phyloP scores from a whole-genome alignment of 2,888 invertebrate species.

The Mystacides longicornis region DNA sequence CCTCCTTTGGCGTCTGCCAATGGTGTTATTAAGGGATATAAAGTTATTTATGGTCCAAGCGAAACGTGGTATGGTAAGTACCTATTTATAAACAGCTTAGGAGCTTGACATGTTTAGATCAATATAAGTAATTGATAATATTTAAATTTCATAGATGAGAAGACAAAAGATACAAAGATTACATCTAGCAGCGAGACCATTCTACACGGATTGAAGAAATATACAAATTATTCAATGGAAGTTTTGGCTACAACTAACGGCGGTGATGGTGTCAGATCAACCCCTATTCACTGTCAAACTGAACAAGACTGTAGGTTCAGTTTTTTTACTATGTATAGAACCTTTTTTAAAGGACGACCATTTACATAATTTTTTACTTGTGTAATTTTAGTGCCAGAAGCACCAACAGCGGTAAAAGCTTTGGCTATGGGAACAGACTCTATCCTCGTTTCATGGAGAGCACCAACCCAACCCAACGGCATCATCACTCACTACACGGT shows the following conservation, averaged over 20 bases:
- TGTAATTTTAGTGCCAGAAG: constrained; percentile 70
- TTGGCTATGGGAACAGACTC: constrained; percentile 86
- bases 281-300: constrained; percentile 86
- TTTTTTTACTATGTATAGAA: background rate
- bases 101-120: too few species aligned
- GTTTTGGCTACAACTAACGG: constrained; percentile 91
- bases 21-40: constrained; percentile 93
- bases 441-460: constrained; percentile 89
- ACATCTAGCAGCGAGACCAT: constrained; percentile 90
- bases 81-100: too few species aligned
- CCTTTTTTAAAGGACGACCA: too few species aligned
- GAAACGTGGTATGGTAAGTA: constrained; percentile 86
- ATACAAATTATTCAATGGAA: constrained; percentile 95
- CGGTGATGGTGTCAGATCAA: constrained; percentile 86
- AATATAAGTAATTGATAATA: too few species aligned
- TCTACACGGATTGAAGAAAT: constrained; percentile 87
- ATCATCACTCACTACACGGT: constrained; percentile 89
- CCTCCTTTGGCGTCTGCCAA: constrained; percentile 88
- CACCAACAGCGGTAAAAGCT: constrained; percentile 88
- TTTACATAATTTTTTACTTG: background rate
- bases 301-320: constrained; percentile 78
- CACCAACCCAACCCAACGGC: constrained; percentile 88
- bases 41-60: constrained; percentile 86
- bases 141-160: too few species aligned
- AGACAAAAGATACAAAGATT: constrained; percentile 83